A percentile compares a stretch with the other conserved stretches of the same genome.
Evolutionary conservation across 2,888 invertebrate species (phyloP).

Genomic region (Carterocephalus palaemon): DNA sequence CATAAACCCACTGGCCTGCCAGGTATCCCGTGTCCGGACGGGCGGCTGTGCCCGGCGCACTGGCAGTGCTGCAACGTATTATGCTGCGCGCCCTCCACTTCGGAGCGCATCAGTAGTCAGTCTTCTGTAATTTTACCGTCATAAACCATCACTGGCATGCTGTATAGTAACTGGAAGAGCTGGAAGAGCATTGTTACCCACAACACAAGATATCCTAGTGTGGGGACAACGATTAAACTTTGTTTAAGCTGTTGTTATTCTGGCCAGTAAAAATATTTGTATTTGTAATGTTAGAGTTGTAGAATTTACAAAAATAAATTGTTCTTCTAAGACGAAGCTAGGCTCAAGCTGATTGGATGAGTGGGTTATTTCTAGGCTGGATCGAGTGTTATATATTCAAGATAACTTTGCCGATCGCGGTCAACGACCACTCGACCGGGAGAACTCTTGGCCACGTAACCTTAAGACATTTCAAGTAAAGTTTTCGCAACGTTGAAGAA

Average conservation of each 20-base stretch:
- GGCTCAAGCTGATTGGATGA: not conserved
- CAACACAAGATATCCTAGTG: too few relatives aligned
- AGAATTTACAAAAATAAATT: not conserved
- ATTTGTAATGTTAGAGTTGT: not conserved
- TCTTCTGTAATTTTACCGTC: too few relatives aligned
- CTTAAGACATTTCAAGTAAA: slow-evolving; percentile 1
- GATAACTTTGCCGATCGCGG: slow-evolving; percentile 4
- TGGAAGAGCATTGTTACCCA: too few relatives aligned
- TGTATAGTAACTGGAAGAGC: too few relatives aligned
- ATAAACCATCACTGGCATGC: too few relatives aligned
- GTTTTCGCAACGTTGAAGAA: not conserved
- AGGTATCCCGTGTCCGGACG: slow-evolving; percentile 76
- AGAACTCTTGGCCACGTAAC: not conserved
- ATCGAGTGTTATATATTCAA: not conserved
- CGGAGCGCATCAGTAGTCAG: slow-evolving; percentile 66
- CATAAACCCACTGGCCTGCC: too few relatives aligned
- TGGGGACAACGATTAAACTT: too few relatives aligned
- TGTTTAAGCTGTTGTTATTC: too few relatives aligned
- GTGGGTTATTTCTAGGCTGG: not conserved
- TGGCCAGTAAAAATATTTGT: too few relatives aligned
- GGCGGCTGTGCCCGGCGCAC: slow-evolving; percentile 84
- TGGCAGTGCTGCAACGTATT: slow-evolving; percentile 87
- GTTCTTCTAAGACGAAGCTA: not conserved
- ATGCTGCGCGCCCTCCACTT: slow-evolving; percentile 78
- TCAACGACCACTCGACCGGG: slow-evolving; percentile 3